Evolutionary conservation across 2,797 vertebrate species (phyloP), one percentile per base, ranked within the genome.

Genomic region (Miichthys miiuy): DNA sequence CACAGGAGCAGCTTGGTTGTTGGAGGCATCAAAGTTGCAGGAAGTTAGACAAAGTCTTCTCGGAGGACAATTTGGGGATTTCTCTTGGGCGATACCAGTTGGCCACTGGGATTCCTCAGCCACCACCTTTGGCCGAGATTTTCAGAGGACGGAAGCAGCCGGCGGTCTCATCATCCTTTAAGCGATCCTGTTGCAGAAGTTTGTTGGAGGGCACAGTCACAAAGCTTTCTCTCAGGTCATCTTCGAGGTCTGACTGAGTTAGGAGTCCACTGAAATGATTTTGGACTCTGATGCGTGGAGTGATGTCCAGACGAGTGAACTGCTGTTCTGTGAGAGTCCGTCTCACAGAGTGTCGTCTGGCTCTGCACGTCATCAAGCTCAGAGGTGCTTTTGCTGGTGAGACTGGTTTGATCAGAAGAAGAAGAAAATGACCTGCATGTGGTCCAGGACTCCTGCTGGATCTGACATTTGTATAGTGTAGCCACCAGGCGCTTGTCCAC

Each of bases 1-100:
- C 0, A 96, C 89, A 0, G 95, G 91, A 18, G 94, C 89, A 0
- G 95, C 94, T 0, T 95, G 93, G 80, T 91, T 96, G 83, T 82
- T 96, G 46, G 96, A 88, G 0, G 95, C 89, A 62, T 97, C 96
- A 4, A 96, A 96, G 88, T 91, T 97, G 90, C 96, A 97, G 2
- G 96, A 84, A 6, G 76, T 71, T 9, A 93, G 74, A 77, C 83
- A 76, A 79, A 91, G 88, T 77, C 94, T 72, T 44, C 95, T 92
- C 23, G 91, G 78, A 11, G 79, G 48, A 21, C 58, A 75, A 5
- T 54, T 34, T 2, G 82, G 78, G 30, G 82, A 77, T 77, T 91
- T 87, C 2, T 92, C 94, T 47, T 92, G 89, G 3, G 87, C 80
- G 20, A 92, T 90, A 44, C 82, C 89, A 6, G 89, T 89, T 0